phyloP scores from a whole-genome alignment of 2,888 invertebrate species.

The Dasysyrphus tricinctus region DNA sequence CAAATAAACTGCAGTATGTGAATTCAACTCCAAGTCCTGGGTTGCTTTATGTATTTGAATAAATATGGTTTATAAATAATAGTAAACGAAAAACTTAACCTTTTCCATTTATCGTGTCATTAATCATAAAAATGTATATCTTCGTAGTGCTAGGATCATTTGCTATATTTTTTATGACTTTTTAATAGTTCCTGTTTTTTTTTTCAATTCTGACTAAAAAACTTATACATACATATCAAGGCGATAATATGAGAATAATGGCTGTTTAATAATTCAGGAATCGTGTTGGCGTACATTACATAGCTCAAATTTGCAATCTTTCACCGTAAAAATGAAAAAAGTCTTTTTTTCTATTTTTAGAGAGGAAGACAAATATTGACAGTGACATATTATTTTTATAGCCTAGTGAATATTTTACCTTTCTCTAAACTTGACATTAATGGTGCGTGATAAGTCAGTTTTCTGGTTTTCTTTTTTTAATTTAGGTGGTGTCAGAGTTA shows the following conservation, averaged over 20 bases:
- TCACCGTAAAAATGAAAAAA: background rate
- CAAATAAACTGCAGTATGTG: too few species aligned
- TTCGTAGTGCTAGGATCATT: too few species aligned
- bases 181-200: background rate
- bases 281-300: background rate
- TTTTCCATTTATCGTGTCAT: too few species aligned
- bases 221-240: too few species aligned
- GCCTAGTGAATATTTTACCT: slow-evolving; percentile 11
- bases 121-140: too few species aligned
- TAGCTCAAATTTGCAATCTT: background rate
- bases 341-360: background rate
- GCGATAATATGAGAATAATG: background rate
- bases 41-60: too few species aligned
- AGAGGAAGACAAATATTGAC: slow-evolving; percentile 10
- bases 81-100: too few species aligned
- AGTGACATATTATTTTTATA: slow-evolving; percentile 9
- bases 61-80: too few species aligned
- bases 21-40: too few species aligned
- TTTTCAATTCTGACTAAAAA: too few species aligned
- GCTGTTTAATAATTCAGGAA: background rate
- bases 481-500: background rate
- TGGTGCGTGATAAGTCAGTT: slow-evolving; percentile 28
- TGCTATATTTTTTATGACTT: background rate
- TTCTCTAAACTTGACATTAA: background rate
- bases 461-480: background rate